Evolutionary conservation across 2,113 vertebrate genomes (phyloP).

Genomic region (Chaenocephalus aceratus): DNA sequence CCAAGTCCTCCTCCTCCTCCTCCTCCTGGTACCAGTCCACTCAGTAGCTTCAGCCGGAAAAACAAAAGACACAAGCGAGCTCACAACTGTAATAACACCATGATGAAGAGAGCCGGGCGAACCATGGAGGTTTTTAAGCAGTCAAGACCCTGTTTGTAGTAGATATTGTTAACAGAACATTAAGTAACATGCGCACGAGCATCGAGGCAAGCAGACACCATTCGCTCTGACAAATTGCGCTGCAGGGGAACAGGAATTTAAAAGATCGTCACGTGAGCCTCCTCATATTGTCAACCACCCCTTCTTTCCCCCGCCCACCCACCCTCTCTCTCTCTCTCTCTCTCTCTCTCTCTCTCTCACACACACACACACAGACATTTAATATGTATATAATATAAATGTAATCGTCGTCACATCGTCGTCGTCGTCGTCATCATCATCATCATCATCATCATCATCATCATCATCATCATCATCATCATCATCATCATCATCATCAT

Average conservation of each 20-base stretch:
- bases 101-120: slow-evolving; percentile 70
- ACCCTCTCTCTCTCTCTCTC: not conserved
- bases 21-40: slow-evolving; percentile 61
- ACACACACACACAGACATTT: not conserved
- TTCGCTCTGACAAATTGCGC: slow-evolving; percentile 74
- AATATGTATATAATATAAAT: too few species aligned
- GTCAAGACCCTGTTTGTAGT: slow-evolving; percentile 24
- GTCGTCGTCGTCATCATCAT: too few species aligned
- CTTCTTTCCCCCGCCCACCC: not conserved
- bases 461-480: not conserved
- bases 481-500: not conserved
- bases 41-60: slow-evolving; percentile 52
- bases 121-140: slow-evolving; percentile 61
- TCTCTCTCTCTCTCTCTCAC: not conserved
- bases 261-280: slow-evolving; percentile 81
- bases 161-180: slow-evolving; percentile 19
- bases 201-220: slow-evolving; percentile 17
- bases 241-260: slow-evolving; percentile 85
- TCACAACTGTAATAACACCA: slow-evolving; percentile 59
- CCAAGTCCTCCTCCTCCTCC: slow-evolving; percentile 37
- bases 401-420: too few species aligned
- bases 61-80: slow-evolving; percentile 53
- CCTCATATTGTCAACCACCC: slow-evolving; percentile 78
- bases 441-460: too few species aligned
- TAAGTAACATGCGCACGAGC: slow-evolving; percentile 42